phyloP scores from a whole-genome alignment of 2,797 vertebrate genomes.

The Mus minutoides region DNA sequence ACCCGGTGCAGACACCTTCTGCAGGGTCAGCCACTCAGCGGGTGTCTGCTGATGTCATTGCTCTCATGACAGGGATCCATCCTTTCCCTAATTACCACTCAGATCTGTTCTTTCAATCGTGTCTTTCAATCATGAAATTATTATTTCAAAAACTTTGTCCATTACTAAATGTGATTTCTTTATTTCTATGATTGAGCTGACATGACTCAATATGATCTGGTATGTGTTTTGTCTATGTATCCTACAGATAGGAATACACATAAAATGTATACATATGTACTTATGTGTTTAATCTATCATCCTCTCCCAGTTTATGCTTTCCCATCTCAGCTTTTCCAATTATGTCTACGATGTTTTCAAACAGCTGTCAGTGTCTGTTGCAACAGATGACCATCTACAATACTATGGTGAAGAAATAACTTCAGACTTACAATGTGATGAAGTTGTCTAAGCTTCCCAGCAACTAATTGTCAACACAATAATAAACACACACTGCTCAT shows the following conservation, averaged over 20 bases:
- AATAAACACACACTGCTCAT: neutral
- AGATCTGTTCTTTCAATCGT: neutral
- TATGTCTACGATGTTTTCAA: neutral
- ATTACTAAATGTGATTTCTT: neutral
- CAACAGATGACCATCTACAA: neutral
- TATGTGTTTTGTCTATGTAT: neutral
- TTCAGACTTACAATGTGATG: neutral
- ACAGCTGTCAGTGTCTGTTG: neutral
- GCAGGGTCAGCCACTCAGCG: neutral
- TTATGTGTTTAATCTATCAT: neutral
- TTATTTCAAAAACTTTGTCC: conserved; percentile 5
- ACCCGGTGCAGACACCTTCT: neutral
- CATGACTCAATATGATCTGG: neutral
- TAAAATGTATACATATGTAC: neutral
- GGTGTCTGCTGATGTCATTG: neutral
- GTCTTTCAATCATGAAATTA: neutral
- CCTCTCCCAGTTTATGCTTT: neutral
- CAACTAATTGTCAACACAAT: neutral
- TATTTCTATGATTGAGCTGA: neutral
- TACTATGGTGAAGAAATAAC: neutral
- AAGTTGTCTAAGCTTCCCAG: neutral
- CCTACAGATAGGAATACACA: neutral
- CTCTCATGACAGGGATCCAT: neutral
- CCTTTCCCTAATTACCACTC: neutral
- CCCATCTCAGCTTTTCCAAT: neutral